A percentile compares a stretch with the other conserved stretches of the same genome.
These are phyloP conservation scores for Endomychus coccineus DNA, from an alignment of 2,888 invertebrate species.

Conservation along the genomic window DNA sequence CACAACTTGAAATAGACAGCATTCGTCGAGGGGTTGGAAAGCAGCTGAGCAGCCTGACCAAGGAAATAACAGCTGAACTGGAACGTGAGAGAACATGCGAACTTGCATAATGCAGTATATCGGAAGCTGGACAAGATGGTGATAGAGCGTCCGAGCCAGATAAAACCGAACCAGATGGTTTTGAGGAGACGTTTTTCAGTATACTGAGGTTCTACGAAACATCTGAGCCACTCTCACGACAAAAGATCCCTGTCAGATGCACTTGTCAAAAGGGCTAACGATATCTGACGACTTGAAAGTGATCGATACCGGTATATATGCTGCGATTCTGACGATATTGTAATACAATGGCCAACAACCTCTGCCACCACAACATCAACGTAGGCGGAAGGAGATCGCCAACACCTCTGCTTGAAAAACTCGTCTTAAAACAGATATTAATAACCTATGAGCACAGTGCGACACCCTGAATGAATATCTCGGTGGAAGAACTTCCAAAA, in stretches of 20 bases:
- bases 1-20: background rate
- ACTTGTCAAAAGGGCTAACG: background rate
- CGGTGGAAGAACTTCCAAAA: background rate
- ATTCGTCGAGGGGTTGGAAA: background rate
- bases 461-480: background rate
- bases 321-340: background rate
- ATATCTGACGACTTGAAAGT: background rate
- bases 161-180: background rate
- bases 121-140: background rate
- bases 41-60: background rate
- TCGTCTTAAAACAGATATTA: background rate
- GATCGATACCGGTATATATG: background rate
- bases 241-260: background rate
- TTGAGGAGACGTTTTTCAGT: background rate
- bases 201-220: background rate
- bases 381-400: too few relatives aligned
- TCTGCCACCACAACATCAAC: background rate
- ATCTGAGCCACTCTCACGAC: background rate
- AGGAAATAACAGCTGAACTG: background rate
- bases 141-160: background rate
- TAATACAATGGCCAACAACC: background rate
- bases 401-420: background rate
- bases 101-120: background rate
- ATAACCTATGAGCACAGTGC: background rate
- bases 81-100: too few relatives aligned